A percentile compares a stretch with the other conserved stretches of the same genome.
These are phyloP conservation scores for Thinocorus orbignyianus DNA, from an alignment of 2,113 vertebrate species.

Conservation along the genomic window DNA sequence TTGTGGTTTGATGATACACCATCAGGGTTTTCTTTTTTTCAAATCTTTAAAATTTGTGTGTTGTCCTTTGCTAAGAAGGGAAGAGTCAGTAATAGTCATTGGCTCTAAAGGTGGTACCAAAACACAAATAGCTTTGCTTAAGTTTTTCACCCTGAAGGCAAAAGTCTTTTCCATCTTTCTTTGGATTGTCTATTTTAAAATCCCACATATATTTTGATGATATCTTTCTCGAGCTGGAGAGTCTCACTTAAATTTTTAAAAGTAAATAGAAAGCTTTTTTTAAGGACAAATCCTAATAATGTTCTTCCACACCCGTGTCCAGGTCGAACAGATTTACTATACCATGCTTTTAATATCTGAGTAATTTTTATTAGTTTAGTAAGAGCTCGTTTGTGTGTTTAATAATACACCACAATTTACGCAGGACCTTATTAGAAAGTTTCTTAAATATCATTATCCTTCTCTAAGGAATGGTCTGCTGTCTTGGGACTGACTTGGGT, in stretches of 20 bases:
- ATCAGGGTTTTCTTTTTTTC: not conserved
- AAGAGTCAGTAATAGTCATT: not conserved
- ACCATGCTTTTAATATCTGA: not conserved
- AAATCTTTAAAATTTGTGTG: not conserved
- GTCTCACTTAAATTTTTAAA: not conserved
- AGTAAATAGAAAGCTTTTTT: not conserved
- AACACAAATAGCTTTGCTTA: not conserved
- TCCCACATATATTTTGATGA: not conserved
- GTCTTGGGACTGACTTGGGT: not conserved
- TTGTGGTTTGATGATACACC: not conserved
- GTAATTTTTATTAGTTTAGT: constrained; percentile 2
- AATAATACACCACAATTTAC: not conserved
- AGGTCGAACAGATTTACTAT: not conserved
- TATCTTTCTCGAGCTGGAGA: not conserved
- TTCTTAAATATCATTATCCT: not conserved
- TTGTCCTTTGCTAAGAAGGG: not conserved
- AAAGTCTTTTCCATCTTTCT: not conserved
- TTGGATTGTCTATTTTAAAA: not conserved
- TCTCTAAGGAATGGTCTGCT: not conserved
- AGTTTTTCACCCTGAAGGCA: not conserved
- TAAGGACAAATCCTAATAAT: not conserved
- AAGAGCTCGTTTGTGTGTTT: not conserved
- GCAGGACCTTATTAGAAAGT: not conserved
- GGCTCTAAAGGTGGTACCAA: not conserved
- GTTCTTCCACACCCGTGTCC: not conserved